phyloP scores from a whole-genome alignment of 2,797 vertebrate genomes.

The Acropternis orthonyx region DNA sequence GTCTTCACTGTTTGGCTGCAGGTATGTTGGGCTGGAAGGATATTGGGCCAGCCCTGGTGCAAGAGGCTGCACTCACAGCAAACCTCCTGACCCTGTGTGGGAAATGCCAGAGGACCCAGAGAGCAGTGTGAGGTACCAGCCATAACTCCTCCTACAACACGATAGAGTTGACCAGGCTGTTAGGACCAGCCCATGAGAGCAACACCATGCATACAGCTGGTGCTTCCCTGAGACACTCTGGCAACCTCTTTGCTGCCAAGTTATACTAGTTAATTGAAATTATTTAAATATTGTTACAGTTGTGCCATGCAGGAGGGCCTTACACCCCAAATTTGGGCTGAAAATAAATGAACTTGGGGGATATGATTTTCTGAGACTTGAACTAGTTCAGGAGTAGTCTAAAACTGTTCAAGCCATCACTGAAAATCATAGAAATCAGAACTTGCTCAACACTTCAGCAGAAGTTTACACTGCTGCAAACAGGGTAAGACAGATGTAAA shows the following conservation, averaged over 20 bases:
- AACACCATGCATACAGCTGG: neutral
- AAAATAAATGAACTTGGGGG: neutral
- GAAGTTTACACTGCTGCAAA: neutral
- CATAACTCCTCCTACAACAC: fast-evolving
- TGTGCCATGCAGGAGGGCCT: neutral
- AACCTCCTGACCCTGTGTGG: fast-evolving
- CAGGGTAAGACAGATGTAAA: neutral
- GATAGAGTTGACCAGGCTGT: fast-evolving
- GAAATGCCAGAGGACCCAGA: neutral
- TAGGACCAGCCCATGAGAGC: neutral
- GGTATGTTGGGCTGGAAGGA: neutral
- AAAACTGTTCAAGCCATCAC: neutral
- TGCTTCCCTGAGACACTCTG: neutral
- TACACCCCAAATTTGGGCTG: neutral
- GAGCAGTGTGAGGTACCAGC: fast-evolving
- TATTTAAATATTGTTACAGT: neutral
- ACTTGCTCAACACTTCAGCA: neutral
- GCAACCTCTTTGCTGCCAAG: neutral
- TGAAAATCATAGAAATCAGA: neutral
- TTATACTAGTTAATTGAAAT: neutral
- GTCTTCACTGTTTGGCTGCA: neutral
- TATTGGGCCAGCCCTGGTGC: neutral
- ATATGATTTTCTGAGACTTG: neutral
- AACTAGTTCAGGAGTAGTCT: neutral
- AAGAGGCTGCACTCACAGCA: slow-evolving; percentile 20